These are phyloP conservation scores for Troides oblongomaculatus DNA, from an alignment of 2,888 invertebrate species.

Conservation along the genomic window DNA sequence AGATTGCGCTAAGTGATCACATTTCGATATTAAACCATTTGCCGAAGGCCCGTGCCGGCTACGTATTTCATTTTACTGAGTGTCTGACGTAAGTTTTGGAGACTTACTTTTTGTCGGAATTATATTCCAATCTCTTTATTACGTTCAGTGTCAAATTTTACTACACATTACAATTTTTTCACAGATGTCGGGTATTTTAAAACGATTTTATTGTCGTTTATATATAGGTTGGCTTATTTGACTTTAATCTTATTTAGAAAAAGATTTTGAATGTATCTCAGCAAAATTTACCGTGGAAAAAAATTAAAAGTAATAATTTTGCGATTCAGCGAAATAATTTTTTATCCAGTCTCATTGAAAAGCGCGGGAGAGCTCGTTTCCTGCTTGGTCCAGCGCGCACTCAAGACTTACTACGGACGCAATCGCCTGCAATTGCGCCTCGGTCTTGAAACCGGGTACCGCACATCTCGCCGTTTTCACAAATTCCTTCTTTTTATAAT, in stretches of 20 bases:
- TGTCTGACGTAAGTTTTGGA: conserved; percentile 76
- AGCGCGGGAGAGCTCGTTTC: conserved; percentile 41
- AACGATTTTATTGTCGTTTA: background rate
- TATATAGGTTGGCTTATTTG: background rate
- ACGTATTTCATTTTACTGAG: conserved; percentile 80
- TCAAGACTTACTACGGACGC: conserved; percentile 34
- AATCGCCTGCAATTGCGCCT: conserved; percentile 35
- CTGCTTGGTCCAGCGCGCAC: conserved; percentile 37
- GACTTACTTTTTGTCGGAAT: conserved; percentile 74
- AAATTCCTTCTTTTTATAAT: conserved; percentile 12
- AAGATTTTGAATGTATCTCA: conserved; percentile 9
- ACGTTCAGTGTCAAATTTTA: conserved; percentile 62
- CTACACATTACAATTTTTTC: conserved; percentile 11
- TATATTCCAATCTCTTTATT: conserved; percentile 74
- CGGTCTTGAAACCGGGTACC: conserved; percentile 30
- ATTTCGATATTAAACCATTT: conserved; percentile 81
- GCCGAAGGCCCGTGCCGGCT: conserved; percentile 75
- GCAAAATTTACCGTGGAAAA: conserved; percentile 25
- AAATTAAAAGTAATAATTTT: conserved; percentile 23
- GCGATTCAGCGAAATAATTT: conserved; percentile 37
- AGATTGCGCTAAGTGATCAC: conserved; percentile 81
- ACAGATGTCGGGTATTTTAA: background rate
- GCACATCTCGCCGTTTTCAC: conserved; percentile 21
- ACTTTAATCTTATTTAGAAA: conserved; percentile 10
- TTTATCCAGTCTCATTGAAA: conserved; percentile 40